Evolutionary conservation across 1,140 invertebrate species (phyloP).

Genomic region (Diorhabda carinulata): DNA sequence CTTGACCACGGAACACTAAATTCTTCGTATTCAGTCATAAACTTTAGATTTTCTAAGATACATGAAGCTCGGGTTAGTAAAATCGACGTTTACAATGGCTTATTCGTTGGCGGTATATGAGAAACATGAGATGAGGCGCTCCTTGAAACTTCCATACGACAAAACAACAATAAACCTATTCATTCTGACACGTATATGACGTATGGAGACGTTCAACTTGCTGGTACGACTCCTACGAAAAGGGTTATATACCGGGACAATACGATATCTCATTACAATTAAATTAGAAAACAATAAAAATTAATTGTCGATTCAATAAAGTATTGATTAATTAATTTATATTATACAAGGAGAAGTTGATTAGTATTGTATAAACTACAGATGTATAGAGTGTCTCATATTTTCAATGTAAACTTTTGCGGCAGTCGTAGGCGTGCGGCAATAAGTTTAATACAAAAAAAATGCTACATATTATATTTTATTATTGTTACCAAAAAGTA

Average conservation of each 20-base stretch:
- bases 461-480: no score
- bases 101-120: neutral
- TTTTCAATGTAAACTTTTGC: no score
- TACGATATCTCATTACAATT: no score
- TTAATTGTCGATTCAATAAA: no score
- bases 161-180: conserved; percentile 8
- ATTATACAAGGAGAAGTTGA: no score
- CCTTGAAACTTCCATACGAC: neutral
- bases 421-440: no score
- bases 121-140: conserved; percentile 9
- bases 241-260: neutral
- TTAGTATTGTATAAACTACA: no score
- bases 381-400: no score
- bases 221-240: neutral
- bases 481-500: no score
- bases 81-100: conserved; percentile 9
- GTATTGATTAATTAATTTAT: no score
- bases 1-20: conserved; percentile 3
- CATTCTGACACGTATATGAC: conserved; percentile 9
- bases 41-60: neutral
- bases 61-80: neutral
- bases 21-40: conserved; percentile 4
- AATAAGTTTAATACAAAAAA: no score
- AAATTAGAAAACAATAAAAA: no score
- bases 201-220: conserved; percentile 10